A percentile compares a stretch with the other conserved stretches of the same genome.
These are phyloP conservation scores for Brachyptera putata DNA, from an alignment of 2,888 invertebrate species.

Conservation along the genomic window DNA sequence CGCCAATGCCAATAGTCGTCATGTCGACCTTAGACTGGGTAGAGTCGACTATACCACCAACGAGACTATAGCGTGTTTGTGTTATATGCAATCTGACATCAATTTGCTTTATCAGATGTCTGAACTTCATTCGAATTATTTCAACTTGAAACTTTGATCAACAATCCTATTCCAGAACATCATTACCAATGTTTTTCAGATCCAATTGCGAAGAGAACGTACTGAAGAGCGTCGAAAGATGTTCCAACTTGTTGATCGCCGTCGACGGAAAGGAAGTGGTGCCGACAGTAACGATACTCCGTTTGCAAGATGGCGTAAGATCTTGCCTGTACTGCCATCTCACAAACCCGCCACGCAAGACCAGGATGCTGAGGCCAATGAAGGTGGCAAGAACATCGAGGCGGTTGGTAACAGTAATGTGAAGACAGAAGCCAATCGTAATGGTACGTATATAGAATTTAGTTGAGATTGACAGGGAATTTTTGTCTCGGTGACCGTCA, in stretches of 20 bases:
- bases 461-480: neutral
- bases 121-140: too few species aligned
- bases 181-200: too few species aligned
- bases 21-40: too few species aligned
- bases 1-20: too few species aligned
- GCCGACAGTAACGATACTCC: conserved; percentile 54
- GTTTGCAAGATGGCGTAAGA: conserved; percentile 65
- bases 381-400: conserved; percentile 1
- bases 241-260: conserved; percentile 77
- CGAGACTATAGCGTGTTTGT: too few species aligned
- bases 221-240: conserved; percentile 92
- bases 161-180: too few species aligned
- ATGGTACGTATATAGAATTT: conserved; percentile 25
- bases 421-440: conserved; percentile 26
- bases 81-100: too few species aligned
- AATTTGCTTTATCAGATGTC: too few species aligned
- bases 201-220: conserved; percentile 79
- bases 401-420: conserved; percentile 22
- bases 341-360: conserved; percentile 43
- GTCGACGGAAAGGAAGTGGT: conserved; percentile 46
- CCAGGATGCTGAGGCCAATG: conserved; percentile 26
- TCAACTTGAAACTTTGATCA: too few species aligned
- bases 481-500: too few species aligned
- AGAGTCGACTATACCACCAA: too few species aligned
- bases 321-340: conserved; percentile 56